phyloP scores from a whole-genome alignment of 2,888 invertebrate species.

The Teleiodes luculella region DNA sequence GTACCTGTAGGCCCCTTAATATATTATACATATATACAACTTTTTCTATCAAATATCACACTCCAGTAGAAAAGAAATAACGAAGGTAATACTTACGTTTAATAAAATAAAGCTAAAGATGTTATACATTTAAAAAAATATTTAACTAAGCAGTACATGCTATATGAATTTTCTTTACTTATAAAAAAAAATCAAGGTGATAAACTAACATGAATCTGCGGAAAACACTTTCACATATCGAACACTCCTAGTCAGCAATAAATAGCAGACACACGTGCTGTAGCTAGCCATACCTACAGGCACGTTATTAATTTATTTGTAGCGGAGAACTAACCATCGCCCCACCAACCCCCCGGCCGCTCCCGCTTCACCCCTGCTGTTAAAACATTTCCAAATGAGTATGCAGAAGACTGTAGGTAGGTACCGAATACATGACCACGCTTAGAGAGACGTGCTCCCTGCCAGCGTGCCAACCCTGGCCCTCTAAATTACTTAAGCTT shows the following conservation, averaged over 20 bases:
- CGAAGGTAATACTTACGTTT: no score
- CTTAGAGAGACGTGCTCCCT: conserved; percentile 34
- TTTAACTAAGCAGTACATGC: no score
- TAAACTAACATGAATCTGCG: no score
- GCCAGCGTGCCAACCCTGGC: conserved; percentile 49
- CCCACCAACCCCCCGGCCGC: conserved; percentile 35
- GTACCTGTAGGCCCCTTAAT: no score
- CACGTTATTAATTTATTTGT: conserved; percentile 77
- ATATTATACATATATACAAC: no score
- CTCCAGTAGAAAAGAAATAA: no score
- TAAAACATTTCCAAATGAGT: conserved; percentile 77
- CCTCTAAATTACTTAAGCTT: conserved; percentile 74
- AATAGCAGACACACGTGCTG: conserved; percentile 65
- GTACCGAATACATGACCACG: conserved; percentile 66
- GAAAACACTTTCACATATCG: conserved; percentile 21
- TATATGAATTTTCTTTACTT: no score
- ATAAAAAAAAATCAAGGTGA: no score
- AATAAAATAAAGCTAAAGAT: no score
- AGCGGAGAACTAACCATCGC: conserved; percentile 73
- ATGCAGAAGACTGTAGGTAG: conserved; percentile 64
- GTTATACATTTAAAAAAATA: no score
- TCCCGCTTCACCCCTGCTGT: conserved; percentile 46
- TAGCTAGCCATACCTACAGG: conserved; percentile 55
- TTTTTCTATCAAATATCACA: no score
- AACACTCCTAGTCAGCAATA: conserved; percentile 44